Base-by-base conservation (phyloP, 2,888 invertebrate species). In the Cheilosia pagana region DNA sequence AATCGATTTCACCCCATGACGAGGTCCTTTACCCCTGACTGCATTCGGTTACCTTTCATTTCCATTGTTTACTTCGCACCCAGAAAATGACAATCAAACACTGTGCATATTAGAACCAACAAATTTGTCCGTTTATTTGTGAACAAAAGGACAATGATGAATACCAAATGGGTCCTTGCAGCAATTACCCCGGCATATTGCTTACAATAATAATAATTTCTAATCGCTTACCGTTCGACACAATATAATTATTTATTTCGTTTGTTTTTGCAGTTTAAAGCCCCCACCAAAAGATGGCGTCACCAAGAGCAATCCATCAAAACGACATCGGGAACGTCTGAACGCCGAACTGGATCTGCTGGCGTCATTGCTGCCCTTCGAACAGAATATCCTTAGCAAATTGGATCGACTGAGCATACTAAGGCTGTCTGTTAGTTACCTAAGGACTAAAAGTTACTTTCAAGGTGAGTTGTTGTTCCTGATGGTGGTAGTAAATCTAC, bases 371-470 rank as follows among this genome's bases (percentile, higher is more conserved):
- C 94, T 98, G 89, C 99, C 99, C 88, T 99, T 98, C 93, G 98
- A 99, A 92, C 98, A 98, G 93, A 98, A 98, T 92, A 98, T 99
- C 91, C 95, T 99, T 89, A 98, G 98, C 92, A 99, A 99, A 93
- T 94, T 99, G 91, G 99, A 99, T 94, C 95, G 99, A 89, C 95
- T 99, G 88, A 99, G 98, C 91, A 99, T 99, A 90, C 94, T 99
- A 89, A 95, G 99, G 91, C 95, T 99, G 87, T 98, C 98, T 72
- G 99, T 99, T 93, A 98, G 98, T 94, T 99, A 99, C 92, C 95
- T 99, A 89, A 95, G 99, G 90, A 99, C 98, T 90, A 99, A 99
- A 94, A 98, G 98, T 93, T 99, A 99, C 94, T 99, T 99, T 93
- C 98, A 99, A 96, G 98, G 99, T 99, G 93, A 94, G 95, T 90